phyloP scores from a whole-genome alignment of 1,140 invertebrate genomes.

The Pogonognathellus flavescens region DNA sequence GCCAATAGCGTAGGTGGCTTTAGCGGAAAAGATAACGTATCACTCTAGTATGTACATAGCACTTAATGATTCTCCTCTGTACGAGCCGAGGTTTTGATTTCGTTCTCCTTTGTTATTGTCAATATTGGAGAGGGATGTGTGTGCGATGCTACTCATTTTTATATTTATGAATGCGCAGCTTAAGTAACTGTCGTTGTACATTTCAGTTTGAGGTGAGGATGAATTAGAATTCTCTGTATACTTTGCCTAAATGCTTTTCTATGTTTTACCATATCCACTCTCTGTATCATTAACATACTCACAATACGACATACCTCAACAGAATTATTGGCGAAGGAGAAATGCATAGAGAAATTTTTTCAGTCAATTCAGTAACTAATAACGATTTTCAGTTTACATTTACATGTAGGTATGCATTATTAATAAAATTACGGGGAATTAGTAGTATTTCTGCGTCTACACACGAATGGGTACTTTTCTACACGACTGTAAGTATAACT shows the following conservation, averaged over 20 bases:
- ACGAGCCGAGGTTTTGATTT: slow-evolving; percentile 16
- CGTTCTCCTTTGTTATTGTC: slow-evolving; percentile 35
- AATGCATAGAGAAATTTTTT: too few relatives aligned
- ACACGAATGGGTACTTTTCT: too few relatives aligned
- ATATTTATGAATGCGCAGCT: background rate
- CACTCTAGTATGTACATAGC: slow-evolving; percentile 2
- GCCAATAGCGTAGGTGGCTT: slow-evolving; percentile 26
- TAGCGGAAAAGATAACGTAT: slow-evolving; percentile 24
- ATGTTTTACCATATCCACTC: background rate
- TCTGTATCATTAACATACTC: slow-evolving; percentile 1
- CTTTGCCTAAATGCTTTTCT: slow-evolving; percentile 1
- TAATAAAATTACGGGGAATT: too few relatives aligned
- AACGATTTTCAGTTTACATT: too few relatives aligned
- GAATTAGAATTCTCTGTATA: background rate
- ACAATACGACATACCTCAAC: too few relatives aligned
- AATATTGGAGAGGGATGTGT: slow-evolving; percentile 7
- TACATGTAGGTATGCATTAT: too few relatives aligned
- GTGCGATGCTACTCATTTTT: background rate
- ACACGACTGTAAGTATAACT: too few relatives aligned
- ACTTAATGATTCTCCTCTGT: slow-evolving; percentile 27
- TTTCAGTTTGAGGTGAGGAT: background rate
- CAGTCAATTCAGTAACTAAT: too few relatives aligned
- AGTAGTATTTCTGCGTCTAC: too few relatives aligned
- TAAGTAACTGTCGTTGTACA: background rate
- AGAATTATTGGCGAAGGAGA: too few relatives aligned